phyloP scores from a whole-genome alignment of 2,888 invertebrate species.

The Drosophila anomalata region DNA sequence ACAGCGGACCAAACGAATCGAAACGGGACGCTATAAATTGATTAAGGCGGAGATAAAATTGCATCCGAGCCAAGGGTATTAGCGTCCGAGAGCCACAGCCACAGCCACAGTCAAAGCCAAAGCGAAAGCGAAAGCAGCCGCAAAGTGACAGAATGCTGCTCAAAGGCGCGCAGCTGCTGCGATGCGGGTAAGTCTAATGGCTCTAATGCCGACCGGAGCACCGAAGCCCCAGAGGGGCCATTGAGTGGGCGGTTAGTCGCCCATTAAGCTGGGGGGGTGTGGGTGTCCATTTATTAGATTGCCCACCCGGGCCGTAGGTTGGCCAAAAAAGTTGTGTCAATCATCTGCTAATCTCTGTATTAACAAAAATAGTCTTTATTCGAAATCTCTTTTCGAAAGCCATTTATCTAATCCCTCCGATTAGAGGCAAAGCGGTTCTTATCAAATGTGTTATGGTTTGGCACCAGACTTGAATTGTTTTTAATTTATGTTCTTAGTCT shows the following conservation, averaged over 20 bases:
- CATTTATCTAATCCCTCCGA: constrained; percentile 12
- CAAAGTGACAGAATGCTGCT: constrained; percentile 62
- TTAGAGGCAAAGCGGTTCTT: neutral
- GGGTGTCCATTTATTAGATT: neutral
- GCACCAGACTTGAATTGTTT: neutral
- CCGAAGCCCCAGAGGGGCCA: constrained; percentile 2
- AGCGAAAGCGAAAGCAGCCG: constrained; percentile 56
- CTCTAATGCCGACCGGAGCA: constrained; percentile 1
- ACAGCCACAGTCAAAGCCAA: constrained; percentile 65
- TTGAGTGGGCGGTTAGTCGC: constrained; percentile 1
- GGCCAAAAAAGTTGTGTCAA: neutral
- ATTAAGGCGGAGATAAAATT: constrained; percentile 57
- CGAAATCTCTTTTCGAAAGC: neutral
- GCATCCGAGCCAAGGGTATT: constrained; percentile 42
- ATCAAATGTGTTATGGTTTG: neutral
- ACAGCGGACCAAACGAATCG: constrained; percentile 9
- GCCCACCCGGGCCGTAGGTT: neutral
- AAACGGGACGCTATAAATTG: constrained; percentile 64
- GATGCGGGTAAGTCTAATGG: constrained; percentile 61
- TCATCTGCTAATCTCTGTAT: constrained; percentile 9
- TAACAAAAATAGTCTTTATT: neutral
- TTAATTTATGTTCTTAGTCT: neutral
- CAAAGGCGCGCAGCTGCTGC: constrained; percentile 69
- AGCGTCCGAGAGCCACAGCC: constrained; percentile 57
- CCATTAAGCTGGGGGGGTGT: constrained; percentile 4